Evolutionary conservation across 2,888 invertebrate genomes (phyloP), one percentile per base, ranked within the genome.

Genomic region (Teleiodes luculella): DNA sequence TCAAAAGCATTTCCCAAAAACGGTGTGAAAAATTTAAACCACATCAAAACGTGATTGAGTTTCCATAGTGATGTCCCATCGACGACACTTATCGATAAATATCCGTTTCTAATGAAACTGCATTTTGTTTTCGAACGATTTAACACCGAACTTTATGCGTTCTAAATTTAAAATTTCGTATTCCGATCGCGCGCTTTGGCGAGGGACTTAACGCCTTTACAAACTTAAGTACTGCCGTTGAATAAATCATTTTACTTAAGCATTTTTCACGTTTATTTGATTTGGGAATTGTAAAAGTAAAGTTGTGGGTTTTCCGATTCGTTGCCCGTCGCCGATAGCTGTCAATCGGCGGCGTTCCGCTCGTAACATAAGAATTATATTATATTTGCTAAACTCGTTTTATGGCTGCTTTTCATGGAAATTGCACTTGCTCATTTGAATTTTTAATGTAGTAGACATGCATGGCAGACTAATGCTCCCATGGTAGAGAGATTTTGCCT

Each of bases 41-140:
- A 67, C 73, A 64, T 58, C 73, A 62, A 36, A 57, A 83, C 86
- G 86, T 84, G 86, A 78, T 62, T 59, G 53, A 67, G 68, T 80
- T 84, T 53, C 57, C n/a, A 64, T 63, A 78, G 69, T 70, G 70
- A 66, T 65, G 73, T 74, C 65, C 73, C 68, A 68, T 72, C 74
- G 76, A 72, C 78, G 76, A 79, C 74, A 74, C 74, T 79, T 77
- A 78, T 70, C 75, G 80, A 80, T 81, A 78, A 74, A 78, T 74
- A 75, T 76, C 70, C 72, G 68, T 72, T 76, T 80, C 76, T 68
- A 71, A 69, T 70, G 68, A 78, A 80, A 83, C 72, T 82, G 83
- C 83, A 83, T 81, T 80, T 70, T 72, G 68, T 79, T 79, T 68
- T 78, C 82, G 73, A 72, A 65, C 85, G 80, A 87, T 86, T 87